phyloP scores from a whole-genome alignment of 2,113 vertebrate species.

The Calonectris borealis region DNA sequence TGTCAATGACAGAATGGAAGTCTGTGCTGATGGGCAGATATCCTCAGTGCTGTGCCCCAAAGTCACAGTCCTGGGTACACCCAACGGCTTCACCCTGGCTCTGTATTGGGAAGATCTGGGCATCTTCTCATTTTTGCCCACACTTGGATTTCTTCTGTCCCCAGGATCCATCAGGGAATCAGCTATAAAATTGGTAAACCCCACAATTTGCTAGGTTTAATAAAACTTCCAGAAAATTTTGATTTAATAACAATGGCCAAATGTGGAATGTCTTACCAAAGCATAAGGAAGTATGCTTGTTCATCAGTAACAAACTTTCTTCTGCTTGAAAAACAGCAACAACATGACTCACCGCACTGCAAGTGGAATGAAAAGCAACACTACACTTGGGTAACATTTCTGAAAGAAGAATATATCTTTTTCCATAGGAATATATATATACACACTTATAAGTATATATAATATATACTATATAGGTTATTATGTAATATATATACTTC shows the following conservation, averaged over 20 bases:
- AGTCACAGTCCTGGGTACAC: background rate
- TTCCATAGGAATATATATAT: background rate
- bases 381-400: background rate
- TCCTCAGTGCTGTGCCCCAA: background rate
- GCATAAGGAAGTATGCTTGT: background rate
- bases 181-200: background rate
- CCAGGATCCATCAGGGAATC: background rate
- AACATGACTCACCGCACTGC: fast-evolving
- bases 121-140: background rate
- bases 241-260: background rate
- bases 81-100: fast-evolving
- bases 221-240: background rate
- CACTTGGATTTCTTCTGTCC: background rate
- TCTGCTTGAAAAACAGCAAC: background rate
- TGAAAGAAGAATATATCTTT: background rate
- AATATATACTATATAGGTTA: too few species aligned
- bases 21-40: background rate
- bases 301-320: background rate
- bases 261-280: background rate
- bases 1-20: background rate
- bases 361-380: background rate
- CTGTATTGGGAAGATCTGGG: background rate
- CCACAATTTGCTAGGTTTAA: background rate
- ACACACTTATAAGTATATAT: background rate
- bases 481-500: too few species aligned